Conservation (phyloP, 2,888 invertebrate species). For the Drepana falcataria region DNA sequence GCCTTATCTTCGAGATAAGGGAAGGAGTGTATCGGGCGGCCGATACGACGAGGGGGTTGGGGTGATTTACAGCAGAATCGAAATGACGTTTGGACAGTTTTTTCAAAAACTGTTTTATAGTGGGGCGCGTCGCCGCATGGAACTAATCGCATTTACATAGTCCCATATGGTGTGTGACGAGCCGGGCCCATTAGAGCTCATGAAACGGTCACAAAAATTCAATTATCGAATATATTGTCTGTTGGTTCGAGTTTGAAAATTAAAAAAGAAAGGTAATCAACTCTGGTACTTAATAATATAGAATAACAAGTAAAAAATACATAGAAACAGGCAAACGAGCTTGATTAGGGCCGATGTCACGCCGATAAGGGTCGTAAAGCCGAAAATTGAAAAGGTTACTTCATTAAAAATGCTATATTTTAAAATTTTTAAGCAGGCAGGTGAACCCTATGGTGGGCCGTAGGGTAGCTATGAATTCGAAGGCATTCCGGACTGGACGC, state of each 20-base stretch:
- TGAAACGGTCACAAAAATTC: constrained; percentile 50
- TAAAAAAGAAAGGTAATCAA: constrained; percentile 67
- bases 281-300: constrained; percentile 43
- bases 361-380: constrained; percentile 72
- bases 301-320: constrained; percentile 33
- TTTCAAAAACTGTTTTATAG: too few relatives aligned
- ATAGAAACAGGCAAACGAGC: constrained; percentile 54
- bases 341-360: constrained; percentile 75
- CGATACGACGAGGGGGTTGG: too few relatives aligned
- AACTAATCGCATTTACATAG: constrained; percentile 15
- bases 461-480: constrained; percentile 45
- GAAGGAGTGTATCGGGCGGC: too few relatives aligned
- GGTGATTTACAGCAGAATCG: too few relatives aligned
- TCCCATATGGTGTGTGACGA: constrained; percentile 2
- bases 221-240: constrained; percentile 50
- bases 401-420: constrained; percentile 78
- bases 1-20: too few relatives aligned
- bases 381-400: constrained; percentile 75
- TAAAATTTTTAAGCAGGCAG: constrained; percentile 71
- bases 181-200: constrained; percentile 20
- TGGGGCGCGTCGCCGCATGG: constrained; percentile 11
- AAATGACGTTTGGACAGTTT: too few relatives aligned
- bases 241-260: constrained; percentile 37
- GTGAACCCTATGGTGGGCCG: constrained; percentile 55
- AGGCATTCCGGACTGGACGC: background rate